phyloP scores from a whole-genome alignment of 1,140 invertebrate genomes.

The Pseudobourletiella spinata region DNA sequence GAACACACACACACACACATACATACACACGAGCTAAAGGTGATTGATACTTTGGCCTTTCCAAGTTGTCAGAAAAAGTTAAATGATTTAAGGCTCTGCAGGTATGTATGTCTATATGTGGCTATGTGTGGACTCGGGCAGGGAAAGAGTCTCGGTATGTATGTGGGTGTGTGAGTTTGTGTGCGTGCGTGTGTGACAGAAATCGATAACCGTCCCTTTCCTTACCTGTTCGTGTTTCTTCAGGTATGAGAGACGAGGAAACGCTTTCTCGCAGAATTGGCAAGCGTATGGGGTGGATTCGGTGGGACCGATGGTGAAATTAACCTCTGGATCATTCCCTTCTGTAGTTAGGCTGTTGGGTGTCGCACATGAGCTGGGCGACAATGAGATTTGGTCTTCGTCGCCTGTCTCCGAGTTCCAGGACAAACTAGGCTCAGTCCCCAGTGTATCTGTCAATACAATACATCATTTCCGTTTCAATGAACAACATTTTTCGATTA shows the following conservation, averaged over 20 bases:
- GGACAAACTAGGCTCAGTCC: constrained; percentile 53
- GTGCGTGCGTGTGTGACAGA: not conserved
- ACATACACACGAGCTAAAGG: too few relatives aligned
- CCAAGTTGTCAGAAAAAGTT: not conserved
- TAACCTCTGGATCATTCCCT: constrained; percentile 50
- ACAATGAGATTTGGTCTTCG: constrained; percentile 47
- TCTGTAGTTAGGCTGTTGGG: constrained; percentile 43
- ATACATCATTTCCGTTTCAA: constrained; percentile 25
- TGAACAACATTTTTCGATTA: not conserved
- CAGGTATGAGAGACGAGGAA: constrained; percentile 72
- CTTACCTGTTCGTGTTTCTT: constrained; percentile 89
- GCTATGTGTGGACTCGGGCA: too few relatives aligned
- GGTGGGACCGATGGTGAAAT: constrained; percentile 57
- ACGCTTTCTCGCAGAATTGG: constrained; percentile 84
- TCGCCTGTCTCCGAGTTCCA: constrained; percentile 55
- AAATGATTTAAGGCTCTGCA: not conserved
- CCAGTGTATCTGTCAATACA: constrained; percentile 51
- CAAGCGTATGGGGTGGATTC: constrained; percentile 74
- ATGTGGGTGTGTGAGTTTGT: too few relatives aligned
- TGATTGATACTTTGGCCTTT: not conserved
- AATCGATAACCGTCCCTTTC: not conserved
- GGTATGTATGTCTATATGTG: too few relatives aligned
- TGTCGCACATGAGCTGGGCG: constrained; percentile 45
- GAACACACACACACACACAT: too few relatives aligned
- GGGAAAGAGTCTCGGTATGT: too few relatives aligned